A percentile compares a stretch with the other conserved stretches of the same genome.
These are phyloP conservation scores for Psettodes erumei DNA, from an alignment of 2,113 vertebrate genomes.

Conservation along the genomic window DNA sequence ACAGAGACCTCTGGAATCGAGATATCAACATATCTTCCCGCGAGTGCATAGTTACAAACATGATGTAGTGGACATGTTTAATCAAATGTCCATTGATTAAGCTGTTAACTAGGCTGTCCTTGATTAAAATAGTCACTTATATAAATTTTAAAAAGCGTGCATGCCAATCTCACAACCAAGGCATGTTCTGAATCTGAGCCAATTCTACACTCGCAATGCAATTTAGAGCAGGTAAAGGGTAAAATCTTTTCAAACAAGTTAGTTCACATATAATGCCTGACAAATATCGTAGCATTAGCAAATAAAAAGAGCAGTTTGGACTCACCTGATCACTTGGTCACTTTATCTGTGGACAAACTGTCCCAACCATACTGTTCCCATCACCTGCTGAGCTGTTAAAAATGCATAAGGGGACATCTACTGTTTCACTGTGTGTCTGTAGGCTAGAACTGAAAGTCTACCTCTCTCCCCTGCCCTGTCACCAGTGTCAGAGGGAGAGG, in stretches of 20 bases:
- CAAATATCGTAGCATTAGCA: slow-evolving; percentile 9
- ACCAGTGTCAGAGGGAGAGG: slow-evolving; percentile 51
- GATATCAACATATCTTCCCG: neutral
- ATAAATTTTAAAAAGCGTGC: slow-evolving; percentile 3
- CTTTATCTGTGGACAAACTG: slow-evolving; percentile 75
- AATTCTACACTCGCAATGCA: neutral
- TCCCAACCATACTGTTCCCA: slow-evolving; percentile 76
- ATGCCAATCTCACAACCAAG: neutral
- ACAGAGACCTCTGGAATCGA: neutral
- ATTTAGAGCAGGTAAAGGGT: neutral
- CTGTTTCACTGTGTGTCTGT: slow-evolving; percentile 71
- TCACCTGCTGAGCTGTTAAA: slow-evolving; percentile 83
- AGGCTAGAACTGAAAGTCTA: slow-evolving; percentile 67
- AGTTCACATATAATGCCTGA: slow-evolving; percentile 8
- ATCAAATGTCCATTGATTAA: neutral
- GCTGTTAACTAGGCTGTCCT: neutral
- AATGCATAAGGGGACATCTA: slow-evolving; percentile 78
- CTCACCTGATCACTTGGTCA: slow-evolving; percentile 73
- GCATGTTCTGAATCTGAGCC: neutral
- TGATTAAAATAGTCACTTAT: neutral
- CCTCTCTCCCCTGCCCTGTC: slow-evolving; percentile 58
- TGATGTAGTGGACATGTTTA: neutral
- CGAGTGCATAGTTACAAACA: neutral
- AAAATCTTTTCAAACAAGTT: slow-evolving; percentile 23
- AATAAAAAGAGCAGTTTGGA: slow-evolving; percentile 40